Conservation (phyloP, 2,797 vertebrate genomes). For the Gallinago nigripennis region DNA sequence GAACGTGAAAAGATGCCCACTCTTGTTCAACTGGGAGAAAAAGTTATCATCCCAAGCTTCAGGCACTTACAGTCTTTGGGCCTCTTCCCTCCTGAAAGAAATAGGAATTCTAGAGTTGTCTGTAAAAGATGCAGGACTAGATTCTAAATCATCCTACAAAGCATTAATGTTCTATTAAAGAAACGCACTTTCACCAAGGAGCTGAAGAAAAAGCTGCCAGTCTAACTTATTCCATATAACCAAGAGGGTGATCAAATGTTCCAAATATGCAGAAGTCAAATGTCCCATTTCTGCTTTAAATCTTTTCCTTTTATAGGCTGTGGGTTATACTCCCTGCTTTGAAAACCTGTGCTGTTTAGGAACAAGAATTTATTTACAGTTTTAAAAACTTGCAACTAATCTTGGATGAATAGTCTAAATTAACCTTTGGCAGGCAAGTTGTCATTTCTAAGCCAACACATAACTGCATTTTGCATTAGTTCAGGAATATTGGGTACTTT, state of each 20-base stretch:
- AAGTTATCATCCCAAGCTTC: background rate
- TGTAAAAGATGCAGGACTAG: background rate
- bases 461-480: constrained; percentile 47
- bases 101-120: background rate
- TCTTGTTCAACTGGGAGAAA: background rate
- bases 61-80: background rate
- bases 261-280: constrained; percentile 64
- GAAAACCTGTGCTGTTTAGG: constrained; percentile 58
- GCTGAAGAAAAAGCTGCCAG: constrained; percentile 11
- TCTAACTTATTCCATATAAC: constrained; percentile 43
- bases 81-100: background rate
- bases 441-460: constrained; percentile 39
- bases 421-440: constrained; percentile 37
- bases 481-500: constrained; percentile 43
- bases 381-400: constrained; percentile 55
- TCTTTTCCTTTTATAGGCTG: constrained; percentile 67
- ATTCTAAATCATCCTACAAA: constrained; percentile 9
- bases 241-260: constrained; percentile 58
- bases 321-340: constrained; percentile 38
- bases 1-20: background rate
- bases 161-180: constrained; percentile 22
- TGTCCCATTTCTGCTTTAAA: constrained; percentile 63
- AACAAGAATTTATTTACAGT: constrained; percentile 66
- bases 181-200: constrained; percentile 23
- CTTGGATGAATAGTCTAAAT: constrained; percentile 49